A percentile compares a stretch with the other conserved stretches of the same genome.
Conservation (phyloP, 2,888 invertebrate genomes). For the Lasiommata megera region DNA sequence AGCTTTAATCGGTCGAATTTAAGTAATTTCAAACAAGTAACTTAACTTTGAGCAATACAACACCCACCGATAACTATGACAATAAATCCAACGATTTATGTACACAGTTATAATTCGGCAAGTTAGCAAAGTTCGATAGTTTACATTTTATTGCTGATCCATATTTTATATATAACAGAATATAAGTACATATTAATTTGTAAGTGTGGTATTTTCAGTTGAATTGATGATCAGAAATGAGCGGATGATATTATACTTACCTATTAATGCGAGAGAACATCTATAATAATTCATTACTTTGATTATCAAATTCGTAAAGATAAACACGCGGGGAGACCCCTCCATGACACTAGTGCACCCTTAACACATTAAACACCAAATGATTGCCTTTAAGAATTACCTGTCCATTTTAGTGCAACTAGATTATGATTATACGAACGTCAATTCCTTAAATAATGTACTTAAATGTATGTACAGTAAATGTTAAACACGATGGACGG, state of each 20-base stretch:
- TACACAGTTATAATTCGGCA: neutral
- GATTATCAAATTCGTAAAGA: slow-evolving; percentile 32
- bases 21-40: neutral
- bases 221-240: slow-evolving; percentile 9
- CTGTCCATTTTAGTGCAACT: slow-evolving; percentile 70
- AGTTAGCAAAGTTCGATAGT: neutral
- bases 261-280: slow-evolving; percentile 60
- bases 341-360: slow-evolving; percentile 53
- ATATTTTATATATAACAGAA: neutral
- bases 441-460: slow-evolving; percentile 74
- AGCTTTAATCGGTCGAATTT: no score
- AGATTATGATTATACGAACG: slow-evolving; percentile 60
- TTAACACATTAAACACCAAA: slow-evolving; percentile 71
- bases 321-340: slow-evolving; percentile 24
- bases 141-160: neutral
- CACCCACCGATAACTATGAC: neutral
- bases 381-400: slow-evolving; percentile 62
- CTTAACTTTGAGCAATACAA: neutral
- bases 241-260: slow-evolving; percentile 43
- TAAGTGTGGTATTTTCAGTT: neutral
- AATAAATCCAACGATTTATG: neutral
- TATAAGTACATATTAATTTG: neutral
- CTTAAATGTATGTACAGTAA: slow-evolving; percentile 69
- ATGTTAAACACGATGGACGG: slow-evolving; percentile 79
- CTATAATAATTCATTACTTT: slow-evolving; percentile 43